These are phyloP conservation scores for Rhabdophis nuchalis DNA, from an alignment of 2,797 vertebrate genomes.

Conservation along the genomic window DNA sequence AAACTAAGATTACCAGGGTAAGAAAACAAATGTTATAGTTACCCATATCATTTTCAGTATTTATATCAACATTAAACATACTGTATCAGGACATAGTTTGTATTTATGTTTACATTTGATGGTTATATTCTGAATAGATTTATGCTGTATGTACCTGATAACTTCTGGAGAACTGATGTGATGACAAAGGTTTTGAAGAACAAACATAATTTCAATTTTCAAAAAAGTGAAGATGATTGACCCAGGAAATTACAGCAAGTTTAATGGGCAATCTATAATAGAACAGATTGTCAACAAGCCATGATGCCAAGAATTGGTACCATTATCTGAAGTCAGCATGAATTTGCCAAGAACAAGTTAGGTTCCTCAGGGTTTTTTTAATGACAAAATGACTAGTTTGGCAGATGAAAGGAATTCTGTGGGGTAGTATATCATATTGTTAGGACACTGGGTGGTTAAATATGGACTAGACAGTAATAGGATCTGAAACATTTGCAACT, in stretches of 20 bases:
- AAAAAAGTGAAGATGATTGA: not conserved
- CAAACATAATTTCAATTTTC: not conserved
- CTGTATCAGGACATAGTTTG: not conserved
- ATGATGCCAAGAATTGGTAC: not conserved
- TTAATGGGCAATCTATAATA: not conserved
- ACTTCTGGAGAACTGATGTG: not conserved
- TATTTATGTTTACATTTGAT: not conserved
- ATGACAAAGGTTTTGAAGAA: not conserved
- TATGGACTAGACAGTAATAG: not conserved
- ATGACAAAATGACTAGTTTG: not conserved
- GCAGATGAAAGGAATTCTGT: not conserved
- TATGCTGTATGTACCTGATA: not conserved
- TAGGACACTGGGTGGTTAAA: not conserved
- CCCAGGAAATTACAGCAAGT: not conserved
- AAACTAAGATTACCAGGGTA: slow-evolving; percentile 76
- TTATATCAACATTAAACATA: not conserved
- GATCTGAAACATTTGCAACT: not conserved
- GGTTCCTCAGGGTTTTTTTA: not conserved
- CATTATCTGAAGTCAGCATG: not conserved
- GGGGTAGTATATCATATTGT: not conserved
- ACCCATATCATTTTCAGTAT: not conserved
- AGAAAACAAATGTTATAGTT: slow-evolving; percentile 49
- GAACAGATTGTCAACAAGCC: not conserved
- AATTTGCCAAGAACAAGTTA: not conserved
- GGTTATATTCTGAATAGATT: not conserved